Evolutionary conservation across 2,113 vertebrate species (phyloP).

Genomic region (Epinephelus moara): DNA sequence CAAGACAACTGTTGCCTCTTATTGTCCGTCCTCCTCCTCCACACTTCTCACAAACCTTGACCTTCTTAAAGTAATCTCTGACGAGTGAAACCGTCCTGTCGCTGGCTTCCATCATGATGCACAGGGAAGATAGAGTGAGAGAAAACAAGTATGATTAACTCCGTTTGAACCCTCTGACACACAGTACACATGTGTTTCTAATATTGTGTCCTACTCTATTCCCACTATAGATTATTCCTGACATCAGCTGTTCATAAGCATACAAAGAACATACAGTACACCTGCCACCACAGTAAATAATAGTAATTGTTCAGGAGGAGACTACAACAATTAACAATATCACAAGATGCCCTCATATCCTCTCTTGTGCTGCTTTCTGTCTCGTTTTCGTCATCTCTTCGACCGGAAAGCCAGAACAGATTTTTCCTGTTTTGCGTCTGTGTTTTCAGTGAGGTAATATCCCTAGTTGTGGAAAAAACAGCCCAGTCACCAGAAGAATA

Average conservation of each 20-base stretch:
- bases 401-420: conserved; percentile 85
- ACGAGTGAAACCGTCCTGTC: conserved; percentile 18
- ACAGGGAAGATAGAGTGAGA: conserved; percentile 17
- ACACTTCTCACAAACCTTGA: conserved; percentile 71
- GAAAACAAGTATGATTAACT: conserved; percentile 32
- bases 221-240: neutral
- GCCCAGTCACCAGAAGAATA: too few species aligned
- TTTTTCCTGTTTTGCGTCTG: conserved; percentile 90
- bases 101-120: conserved; percentile 41
- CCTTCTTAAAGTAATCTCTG: conserved; percentile 54
- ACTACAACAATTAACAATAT: conserved; percentile 62
- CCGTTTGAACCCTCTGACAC: conserved; percentile 8
- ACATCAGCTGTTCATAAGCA: neutral
- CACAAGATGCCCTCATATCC: conserved; percentile 75
- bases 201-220: neutral
- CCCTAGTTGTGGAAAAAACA: conserved; percentile 40
- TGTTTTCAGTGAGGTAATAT: conserved; percentile 45
- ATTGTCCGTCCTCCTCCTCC: conserved; percentile 70
- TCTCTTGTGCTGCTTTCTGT: conserved; percentile 81
- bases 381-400: conserved; percentile 79
- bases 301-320: conserved; percentile 42
- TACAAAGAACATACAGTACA: conserved; percentile 48
- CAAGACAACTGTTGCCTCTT: conserved; percentile 59
- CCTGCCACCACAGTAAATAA: conserved; percentile 52
- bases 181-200: neutral